Percentiles rank a stretch among this genome's conserved stretches.
These are phyloP conservation scores for Lysandra bellargus DNA, from an alignment of 2,888 invertebrate species.

Conservation along the genomic window DNA sequence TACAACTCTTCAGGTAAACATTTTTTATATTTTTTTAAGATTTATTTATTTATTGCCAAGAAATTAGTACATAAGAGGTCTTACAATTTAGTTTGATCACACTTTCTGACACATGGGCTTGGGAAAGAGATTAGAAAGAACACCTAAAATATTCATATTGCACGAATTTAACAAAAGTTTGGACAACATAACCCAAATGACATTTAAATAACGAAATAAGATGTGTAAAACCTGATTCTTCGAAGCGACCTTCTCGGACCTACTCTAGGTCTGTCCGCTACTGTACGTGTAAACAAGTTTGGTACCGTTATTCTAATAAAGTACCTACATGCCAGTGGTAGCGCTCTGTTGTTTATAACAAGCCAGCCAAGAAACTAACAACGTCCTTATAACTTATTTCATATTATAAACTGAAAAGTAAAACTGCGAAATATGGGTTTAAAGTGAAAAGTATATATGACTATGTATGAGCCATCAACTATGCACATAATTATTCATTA, in stretches of 20 bases:
- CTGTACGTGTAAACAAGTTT: slow-evolving; percentile 4
- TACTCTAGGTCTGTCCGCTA: not conserved
- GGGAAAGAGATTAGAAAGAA: too few relatives aligned
- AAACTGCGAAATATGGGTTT: not conserved
- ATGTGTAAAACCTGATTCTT: not conserved
- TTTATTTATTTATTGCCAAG: too few relatives aligned
- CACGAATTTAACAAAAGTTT: not conserved
- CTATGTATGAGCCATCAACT: not conserved
- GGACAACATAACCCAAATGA: not conserved
- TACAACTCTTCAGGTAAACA: too few relatives aligned
- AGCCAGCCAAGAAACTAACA: not conserved
- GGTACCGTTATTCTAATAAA: slow-evolving; percentile 10
- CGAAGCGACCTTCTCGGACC: slow-evolving; percentile 5
- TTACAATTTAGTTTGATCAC: too few relatives aligned
- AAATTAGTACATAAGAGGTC: too few relatives aligned
- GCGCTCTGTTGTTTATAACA: not conserved
- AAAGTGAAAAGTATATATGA: not conserved
- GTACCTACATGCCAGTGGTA: not conserved
- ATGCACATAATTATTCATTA: slow-evolving; percentile 15
- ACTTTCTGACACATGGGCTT: too few relatives aligned
- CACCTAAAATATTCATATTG: not conserved
- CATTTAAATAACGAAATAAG: not conserved
- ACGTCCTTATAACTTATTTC: not conserved
- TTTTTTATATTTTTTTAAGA: too few relatives aligned
- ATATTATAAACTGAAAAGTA: not conserved